These are phyloP conservation scores for Chiroxiphia lanceolata DNA, from an alignment of 2,797 vertebrate species.

Conservation along the genomic window DNA sequence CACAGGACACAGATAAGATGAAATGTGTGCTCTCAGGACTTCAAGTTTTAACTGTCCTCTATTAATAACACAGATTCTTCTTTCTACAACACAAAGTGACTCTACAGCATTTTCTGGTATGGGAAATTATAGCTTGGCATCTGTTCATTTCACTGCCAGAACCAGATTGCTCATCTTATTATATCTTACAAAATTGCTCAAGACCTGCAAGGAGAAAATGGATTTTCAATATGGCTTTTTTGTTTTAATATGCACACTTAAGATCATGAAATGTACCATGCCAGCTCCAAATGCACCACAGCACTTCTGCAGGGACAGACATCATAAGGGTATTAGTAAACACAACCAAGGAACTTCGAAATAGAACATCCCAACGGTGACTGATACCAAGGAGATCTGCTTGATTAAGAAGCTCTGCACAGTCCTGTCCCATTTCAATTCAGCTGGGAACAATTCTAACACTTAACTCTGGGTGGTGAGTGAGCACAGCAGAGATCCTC, in stretches of 20 bases:
- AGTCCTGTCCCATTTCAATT: not conserved
- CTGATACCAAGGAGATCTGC: not conserved
- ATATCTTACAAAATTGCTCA: conserved; percentile 65
- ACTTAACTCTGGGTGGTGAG: not conserved
- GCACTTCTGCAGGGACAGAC: not conserved
- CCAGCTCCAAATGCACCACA: not conserved
- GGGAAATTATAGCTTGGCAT: conserved; percentile 66
- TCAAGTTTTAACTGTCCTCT: conserved; percentile 36
- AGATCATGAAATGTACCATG: not conserved
- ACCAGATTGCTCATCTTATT: conserved; percentile 72
- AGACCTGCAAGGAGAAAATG: conserved; percentile 64
- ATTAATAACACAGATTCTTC: conserved; percentile 44
- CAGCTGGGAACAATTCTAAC: not conserved
- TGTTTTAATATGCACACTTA: conserved; percentile 53
- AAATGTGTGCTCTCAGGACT: not conserved
- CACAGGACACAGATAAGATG: not conserved
- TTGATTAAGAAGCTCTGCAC: not conserved
- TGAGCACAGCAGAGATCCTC: not conserved
- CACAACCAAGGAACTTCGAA: not conserved
- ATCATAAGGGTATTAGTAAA: not conserved
- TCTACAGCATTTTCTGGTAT: conserved; percentile 56
- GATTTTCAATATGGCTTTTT: conserved; percentile 59
- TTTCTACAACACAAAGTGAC: conserved; percentile 50
- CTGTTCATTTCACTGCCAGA: conserved; percentile 70
- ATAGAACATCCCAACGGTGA: not conserved